A percentile compares a stretch with the other conserved stretches of the same genome.
Evolutionary conservation across 2,113 vertebrate species (phyloP).

Genomic region (Eulacestoma nigropectus): DNA sequence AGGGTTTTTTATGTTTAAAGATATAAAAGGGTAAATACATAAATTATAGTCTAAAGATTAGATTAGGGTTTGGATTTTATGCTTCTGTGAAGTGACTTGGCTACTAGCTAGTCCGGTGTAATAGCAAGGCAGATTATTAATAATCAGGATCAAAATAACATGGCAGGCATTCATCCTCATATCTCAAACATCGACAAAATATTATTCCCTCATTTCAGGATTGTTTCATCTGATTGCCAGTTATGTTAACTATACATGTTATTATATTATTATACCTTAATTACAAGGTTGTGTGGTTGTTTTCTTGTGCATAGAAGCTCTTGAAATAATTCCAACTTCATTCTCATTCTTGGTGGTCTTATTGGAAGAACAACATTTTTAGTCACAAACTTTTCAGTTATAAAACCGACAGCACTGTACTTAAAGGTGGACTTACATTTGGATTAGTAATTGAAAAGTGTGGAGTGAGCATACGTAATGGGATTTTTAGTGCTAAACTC

Average conservation of each 20-base stretch:
- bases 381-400: background rate
- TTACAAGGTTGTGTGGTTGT: background rate
- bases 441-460: background rate
- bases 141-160: background rate
- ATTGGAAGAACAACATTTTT: background rate
- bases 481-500: background rate
- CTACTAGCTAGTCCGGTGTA: background rate
- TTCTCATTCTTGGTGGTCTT: background rate
- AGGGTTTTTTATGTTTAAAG: background rate
- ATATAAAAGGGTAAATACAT: background rate
- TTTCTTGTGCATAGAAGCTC: background rate
- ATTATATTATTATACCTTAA: too few species aligned
- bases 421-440: background rate
- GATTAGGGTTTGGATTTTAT: background rate
- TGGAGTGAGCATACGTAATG: background rate
- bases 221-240: background rate
- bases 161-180: background rate
- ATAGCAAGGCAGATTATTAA: background rate
- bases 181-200: background rate
- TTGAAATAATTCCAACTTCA: background rate
- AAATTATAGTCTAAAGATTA: background rate
- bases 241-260: background rate
- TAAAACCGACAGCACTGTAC: background rate
- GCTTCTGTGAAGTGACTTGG: background rate
- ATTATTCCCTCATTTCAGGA: background rate